Evolutionary conservation across 2,888 invertebrate genomes (phyloP).

Genomic region (Agrotis ipsilon): DNA sequence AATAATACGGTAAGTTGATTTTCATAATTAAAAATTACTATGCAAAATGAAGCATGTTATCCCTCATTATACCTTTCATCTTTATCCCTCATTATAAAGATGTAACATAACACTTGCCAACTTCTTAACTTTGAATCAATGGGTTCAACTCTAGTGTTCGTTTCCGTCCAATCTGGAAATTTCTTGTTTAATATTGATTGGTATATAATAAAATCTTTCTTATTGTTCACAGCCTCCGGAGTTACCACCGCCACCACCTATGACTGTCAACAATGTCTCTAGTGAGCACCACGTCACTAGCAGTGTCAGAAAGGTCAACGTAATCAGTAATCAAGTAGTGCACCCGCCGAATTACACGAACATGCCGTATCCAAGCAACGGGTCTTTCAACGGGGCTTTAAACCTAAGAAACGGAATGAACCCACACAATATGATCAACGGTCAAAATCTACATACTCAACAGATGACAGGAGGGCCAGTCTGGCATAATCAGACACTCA

Average conservation of each 20-base stretch:
- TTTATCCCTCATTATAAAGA: no score
- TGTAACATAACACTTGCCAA: background rate
- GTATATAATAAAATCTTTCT: conserved; percentile 24
- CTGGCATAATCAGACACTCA: conserved; percentile 49
- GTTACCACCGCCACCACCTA: conserved; percentile 22
- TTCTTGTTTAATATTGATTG: background rate
- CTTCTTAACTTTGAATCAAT: background rate
- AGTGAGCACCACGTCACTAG: conserved; percentile 53
- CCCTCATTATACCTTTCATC: background rate
- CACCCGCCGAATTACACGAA: conserved; percentile 57
- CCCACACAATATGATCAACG: conserved; percentile 32
- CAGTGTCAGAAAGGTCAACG: conserved; percentile 41
- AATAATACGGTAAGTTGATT: conserved; percentile 68
- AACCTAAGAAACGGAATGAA: conserved; percentile 25
- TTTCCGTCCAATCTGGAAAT: background rate
- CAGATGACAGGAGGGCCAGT: conserved; percentile 40
- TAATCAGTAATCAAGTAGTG: conserved; percentile 38
- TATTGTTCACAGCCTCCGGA: conserved; percentile 65
- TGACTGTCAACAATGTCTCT: conserved; percentile 43
- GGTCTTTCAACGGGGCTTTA: conserved; percentile 24
- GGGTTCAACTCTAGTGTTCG: background rate
- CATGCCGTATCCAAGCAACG: conserved; percentile 35
- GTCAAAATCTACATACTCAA: conserved; percentile 25
- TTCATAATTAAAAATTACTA: no score
- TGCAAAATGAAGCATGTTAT: no score